These are phyloP conservation scores for Felis chaus DNA, from an alignment of 2,113 vertebrate species.

Conservation along the genomic window DNA sequence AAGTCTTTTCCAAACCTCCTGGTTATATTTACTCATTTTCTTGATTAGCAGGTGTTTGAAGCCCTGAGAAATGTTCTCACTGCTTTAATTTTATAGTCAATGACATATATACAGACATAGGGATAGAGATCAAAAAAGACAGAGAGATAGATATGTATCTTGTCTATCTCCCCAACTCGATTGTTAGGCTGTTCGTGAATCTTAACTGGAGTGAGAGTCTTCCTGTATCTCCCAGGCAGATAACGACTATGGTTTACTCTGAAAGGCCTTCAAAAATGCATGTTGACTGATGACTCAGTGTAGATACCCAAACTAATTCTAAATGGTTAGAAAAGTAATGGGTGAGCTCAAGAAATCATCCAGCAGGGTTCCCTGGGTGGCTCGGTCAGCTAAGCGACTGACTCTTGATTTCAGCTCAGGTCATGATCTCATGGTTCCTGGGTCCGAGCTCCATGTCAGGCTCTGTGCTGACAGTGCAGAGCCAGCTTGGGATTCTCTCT, in stretches of 20 bases:
- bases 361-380: too few species aligned
- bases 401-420: too few species aligned
- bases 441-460: too few species aligned
- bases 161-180: neutral
- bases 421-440: too few species aligned
- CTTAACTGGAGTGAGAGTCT: neutral
- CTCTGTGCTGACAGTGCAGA: too few species aligned
- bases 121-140: neutral
- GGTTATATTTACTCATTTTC: slow-evolving; percentile 44
- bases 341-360: neutral
- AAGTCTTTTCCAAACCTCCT: slow-evolving; percentile 27
- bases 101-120: neutral
- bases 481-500: too few species aligned
- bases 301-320: neutral
- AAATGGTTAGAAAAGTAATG: neutral
- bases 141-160: neutral
- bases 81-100: slow-evolving; percentile 7
- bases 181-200: neutral
- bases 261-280: neutral
- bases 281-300: neutral
- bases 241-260: neutral
- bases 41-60: neutral
- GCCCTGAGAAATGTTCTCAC: neutral
- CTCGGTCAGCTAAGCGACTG: too few species aligned
- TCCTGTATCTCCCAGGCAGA: neutral